Evolutionary conservation across 2,797 vertebrate genomes (phyloP).

Genomic region (Falco concolor): DNA sequence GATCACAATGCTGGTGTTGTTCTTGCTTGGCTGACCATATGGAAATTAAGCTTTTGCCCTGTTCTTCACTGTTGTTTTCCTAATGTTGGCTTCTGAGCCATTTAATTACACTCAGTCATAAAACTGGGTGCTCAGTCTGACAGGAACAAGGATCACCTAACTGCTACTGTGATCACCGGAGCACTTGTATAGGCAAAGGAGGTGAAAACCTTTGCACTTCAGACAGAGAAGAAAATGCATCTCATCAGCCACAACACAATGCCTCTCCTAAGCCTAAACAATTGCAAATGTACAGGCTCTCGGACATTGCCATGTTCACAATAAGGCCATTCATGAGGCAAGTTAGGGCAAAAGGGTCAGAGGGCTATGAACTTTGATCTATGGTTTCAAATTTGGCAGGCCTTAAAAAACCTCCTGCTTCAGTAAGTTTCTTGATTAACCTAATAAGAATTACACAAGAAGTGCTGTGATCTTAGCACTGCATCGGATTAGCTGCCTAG

Average conservation of each 20-base stretch:
- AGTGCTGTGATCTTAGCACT: conserved; percentile 54
- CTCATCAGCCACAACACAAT: conserved; percentile 42
- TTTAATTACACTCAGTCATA: conserved; percentile 71
- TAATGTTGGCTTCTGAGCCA: conserved; percentile 40
- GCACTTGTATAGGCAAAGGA: conserved; percentile 29
- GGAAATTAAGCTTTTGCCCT: conserved; percentile 54
- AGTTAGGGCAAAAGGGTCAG: conserved; percentile 56
- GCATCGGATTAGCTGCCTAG: conserved; percentile 55
- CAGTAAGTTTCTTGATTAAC: conserved; percentile 68
- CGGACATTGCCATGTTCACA: conserved; percentile 17
- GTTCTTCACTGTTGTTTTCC: conserved; percentile 38
- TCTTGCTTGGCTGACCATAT: conserved; percentile 68
- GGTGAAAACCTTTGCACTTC: conserved; percentile 37
- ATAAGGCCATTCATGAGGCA: conserved; percentile 59
- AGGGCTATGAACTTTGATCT: conserved; percentile 70
- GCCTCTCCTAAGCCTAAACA: conserved; percentile 48
- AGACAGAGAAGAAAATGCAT: conserved; percentile 50
- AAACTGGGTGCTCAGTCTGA: neutral
- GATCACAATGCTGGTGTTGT: conserved; percentile 47
- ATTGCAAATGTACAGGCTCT: conserved; percentile 62
- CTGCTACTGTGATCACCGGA: conserved; percentile 22
- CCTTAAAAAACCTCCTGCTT: conserved; percentile 64
- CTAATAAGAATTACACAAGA: conserved; percentile 59
- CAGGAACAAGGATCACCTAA: conserved; percentile 66
- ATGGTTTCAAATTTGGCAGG: conserved; percentile 59